Conservation (phyloP, 1,140 invertebrate genomes). For the Coelopa frigida region DNA sequence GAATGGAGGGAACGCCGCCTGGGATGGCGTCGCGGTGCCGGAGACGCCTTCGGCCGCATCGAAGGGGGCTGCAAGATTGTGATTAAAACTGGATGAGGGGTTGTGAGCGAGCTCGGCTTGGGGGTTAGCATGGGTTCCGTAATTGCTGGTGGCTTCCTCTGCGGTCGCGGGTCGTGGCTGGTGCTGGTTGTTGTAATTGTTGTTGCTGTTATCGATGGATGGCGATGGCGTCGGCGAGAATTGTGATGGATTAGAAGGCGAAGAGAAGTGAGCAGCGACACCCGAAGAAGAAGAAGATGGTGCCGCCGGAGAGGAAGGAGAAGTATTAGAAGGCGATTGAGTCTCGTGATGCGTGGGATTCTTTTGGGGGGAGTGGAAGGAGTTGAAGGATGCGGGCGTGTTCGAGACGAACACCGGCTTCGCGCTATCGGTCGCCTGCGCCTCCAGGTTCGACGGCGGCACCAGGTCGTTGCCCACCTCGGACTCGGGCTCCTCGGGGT, state of each 20-base stretch:
- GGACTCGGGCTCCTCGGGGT: slow-evolving; percentile 29
- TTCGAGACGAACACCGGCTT: slow-evolving; percentile 6
- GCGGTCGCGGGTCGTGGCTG: neutral
- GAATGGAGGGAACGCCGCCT: slow-evolving; percentile 21
- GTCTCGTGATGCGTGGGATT: slow-evolving; percentile 14
- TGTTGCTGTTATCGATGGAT: slow-evolving; percentile 2
- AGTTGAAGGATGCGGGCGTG: slow-evolving; percentile 20
- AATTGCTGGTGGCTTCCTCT: neutral
- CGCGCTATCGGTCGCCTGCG: neutral
- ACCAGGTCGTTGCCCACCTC: slow-evolving; percentile 7
- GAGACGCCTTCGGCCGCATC: slow-evolving; percentile 14
- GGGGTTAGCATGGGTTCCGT: no score
- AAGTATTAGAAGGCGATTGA: slow-evolving; percentile 12
- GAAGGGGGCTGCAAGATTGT: slow-evolving; percentile 35
- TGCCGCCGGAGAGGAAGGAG: slow-evolving; percentile 10
- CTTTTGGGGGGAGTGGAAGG: slow-evolving; percentile 13
- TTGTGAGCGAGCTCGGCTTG: no score
- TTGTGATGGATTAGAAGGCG: slow-evolving; percentile 44
- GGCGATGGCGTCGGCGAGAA: slow-evolving; percentile 22
- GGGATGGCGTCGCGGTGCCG: neutral
- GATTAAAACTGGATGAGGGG: slow-evolving; percentile 21
- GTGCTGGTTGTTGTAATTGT: slow-evolving; percentile 3
- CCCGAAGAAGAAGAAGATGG: slow-evolving; percentile 19
- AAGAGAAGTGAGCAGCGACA: no score
- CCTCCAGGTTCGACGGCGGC: slow-evolving; percentile 7